Evolutionary conservation across 2,888 invertebrate genomes (phyloP).

Genomic region (Platycheirus albimanus): DNA sequence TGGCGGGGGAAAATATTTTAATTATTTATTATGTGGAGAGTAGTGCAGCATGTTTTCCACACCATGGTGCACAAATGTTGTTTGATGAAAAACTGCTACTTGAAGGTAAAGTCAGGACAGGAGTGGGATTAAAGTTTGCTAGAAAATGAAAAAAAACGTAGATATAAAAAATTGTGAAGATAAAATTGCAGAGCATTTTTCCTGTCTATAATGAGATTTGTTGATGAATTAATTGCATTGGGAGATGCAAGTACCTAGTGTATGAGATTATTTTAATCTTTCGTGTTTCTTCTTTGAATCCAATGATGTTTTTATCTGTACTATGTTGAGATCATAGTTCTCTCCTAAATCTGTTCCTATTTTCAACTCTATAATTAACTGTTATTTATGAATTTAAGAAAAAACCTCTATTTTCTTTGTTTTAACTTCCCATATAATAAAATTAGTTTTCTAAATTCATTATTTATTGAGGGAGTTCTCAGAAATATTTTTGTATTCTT

Average conservation of each 20-base stretch:
- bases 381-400: no score
- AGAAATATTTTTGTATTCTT: no score
- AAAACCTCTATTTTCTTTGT: no score
- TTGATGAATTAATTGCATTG: constrained; percentile 25
- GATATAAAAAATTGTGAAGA: background rate
- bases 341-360: no score
- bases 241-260: background rate
- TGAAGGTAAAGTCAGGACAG: background rate
- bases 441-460: no score
- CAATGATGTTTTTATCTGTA: no score
- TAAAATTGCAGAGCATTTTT: background rate
- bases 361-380: no score
- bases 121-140: constrained; percentile 37
- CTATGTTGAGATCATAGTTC: no score
- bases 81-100: constrained; percentile 58
- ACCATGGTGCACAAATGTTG: constrained; percentile 46
- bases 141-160: background rate
- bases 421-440: no score
- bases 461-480: no score
- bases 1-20: constrained; percentile 43
- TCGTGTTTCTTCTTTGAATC: no score
- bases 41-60: constrained; percentile 45
- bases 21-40: constrained; percentile 66
- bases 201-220: constrained; percentile 13
- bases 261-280: no score